phyloP scores from a whole-genome alignment of 2,113 vertebrate genomes.

The Bambusicola thoracicus region DNA sequence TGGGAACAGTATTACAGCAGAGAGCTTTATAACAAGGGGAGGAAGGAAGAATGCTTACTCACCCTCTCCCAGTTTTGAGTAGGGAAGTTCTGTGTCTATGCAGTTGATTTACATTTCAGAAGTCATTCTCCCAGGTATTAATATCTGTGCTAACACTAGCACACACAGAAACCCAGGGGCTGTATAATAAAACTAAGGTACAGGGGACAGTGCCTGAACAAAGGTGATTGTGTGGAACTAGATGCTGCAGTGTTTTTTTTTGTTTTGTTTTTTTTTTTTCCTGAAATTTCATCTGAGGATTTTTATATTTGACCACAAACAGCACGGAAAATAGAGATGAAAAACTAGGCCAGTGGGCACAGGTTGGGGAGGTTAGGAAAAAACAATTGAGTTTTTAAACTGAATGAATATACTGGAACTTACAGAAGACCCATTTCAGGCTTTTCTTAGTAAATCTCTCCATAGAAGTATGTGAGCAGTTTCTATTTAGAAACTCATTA shows the following conservation, averaged over 20 bases:
- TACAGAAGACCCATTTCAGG: not conserved
- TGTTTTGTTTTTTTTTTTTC: not conserved
- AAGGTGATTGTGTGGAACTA: not conserved
- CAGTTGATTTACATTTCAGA: not conserved
- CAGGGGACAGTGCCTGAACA: not conserved
- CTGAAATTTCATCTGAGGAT: not conserved
- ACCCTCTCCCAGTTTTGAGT: not conserved
- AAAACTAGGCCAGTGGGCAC: not conserved
- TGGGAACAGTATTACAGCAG: not conserved
- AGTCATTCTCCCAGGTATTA: not conserved
- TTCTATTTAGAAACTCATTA: not conserved
- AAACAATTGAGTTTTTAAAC: not conserved
- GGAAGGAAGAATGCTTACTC: not conserved
- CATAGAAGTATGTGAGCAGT: not conserved
- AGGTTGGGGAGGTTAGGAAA: not conserved
- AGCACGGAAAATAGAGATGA: not conserved
- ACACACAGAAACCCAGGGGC: not conserved
- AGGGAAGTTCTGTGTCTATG: not conserved
- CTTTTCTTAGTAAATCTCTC: not conserved
- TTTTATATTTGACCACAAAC: not conserved
- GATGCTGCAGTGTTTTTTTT: not conserved
- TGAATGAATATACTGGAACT: not conserved
- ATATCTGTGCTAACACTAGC: not conserved
- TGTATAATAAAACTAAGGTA: not conserved
- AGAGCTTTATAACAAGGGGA: not conserved